Evolutionary conservation across 2,888 invertebrate genomes (phyloP).

Genomic region (Tipula vernalis): DNA sequence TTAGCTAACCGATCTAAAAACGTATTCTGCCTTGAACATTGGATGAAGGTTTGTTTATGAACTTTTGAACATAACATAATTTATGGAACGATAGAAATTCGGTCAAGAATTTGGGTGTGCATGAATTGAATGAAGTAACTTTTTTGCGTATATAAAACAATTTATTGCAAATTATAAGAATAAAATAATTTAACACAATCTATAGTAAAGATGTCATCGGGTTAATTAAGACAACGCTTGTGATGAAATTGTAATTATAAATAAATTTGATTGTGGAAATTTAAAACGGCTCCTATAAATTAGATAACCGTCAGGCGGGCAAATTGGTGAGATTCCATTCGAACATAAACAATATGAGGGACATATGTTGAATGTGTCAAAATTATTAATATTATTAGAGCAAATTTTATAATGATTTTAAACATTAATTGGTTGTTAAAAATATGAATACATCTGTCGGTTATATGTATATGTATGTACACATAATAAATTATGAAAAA

Average conservation of each 20-base stretch:
- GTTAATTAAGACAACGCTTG: not conserved
- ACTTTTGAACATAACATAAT: not conserved
- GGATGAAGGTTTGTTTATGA: not conserved
- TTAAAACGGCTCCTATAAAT: not conserved
- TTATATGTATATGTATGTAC: not conserved
- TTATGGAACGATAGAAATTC: too few relatives aligned
- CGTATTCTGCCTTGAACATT: not conserved
- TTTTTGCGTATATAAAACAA: not conserved
- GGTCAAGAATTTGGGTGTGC: not conserved
- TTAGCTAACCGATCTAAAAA: not conserved
- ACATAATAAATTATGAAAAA: not conserved
- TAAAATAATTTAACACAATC: not conserved
- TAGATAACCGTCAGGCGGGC: not conserved
- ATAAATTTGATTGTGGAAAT: not conserved
- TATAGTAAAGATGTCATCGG: not conserved
- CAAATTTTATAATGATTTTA: not conserved
- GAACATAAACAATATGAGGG: not conserved
- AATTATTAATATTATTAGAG: not conserved
- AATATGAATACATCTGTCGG: not conserved
- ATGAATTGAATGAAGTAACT: not conserved
- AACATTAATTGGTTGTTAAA: not conserved
- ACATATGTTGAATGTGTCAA: not conserved
- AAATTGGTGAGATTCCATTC: not conserved
- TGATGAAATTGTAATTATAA: not conserved
- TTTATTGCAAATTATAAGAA: not conserved